A percentile compares a stretch with the other conserved stretches of the same genome.
Conservation (phyloP, 1,140 invertebrate species). For the Conus betulinus region DNA sequence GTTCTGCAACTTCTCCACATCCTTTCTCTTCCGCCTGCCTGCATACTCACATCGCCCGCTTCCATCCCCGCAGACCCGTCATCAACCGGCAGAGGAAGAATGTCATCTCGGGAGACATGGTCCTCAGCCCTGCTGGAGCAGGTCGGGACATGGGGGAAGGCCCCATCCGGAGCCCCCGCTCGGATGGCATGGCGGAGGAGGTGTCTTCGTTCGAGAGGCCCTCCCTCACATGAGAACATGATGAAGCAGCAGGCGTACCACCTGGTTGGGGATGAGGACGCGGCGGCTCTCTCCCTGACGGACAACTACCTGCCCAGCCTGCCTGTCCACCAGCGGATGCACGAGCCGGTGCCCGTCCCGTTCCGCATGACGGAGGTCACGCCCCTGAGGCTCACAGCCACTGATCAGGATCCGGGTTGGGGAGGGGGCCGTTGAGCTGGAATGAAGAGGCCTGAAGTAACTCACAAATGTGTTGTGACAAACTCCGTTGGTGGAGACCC, state of each 20-base stretch:
- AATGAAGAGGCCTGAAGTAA: neutral
- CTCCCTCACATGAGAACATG: conserved; percentile 36
- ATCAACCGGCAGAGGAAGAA: conserved; percentile 31
- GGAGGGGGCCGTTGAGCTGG: conserved; percentile 4
- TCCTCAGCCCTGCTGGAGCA: neutral
- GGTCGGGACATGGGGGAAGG: neutral
- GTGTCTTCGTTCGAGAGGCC: neutral
- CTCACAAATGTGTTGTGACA: neutral
- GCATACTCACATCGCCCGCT: conserved; percentile 60
- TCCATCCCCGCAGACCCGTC: conserved; percentile 39
- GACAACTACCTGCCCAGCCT: conserved; percentile 88
- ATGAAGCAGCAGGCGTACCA: conserved; percentile 47
- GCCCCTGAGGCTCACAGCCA: conserved; percentile 38
- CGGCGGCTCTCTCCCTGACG: conserved; percentile 56
- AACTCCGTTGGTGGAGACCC: neutral
- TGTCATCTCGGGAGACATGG: neutral
- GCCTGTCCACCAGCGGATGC: conserved; percentile 90
- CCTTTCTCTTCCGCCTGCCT: conserved; percentile 63
- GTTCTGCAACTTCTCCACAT: conserved; percentile 59
- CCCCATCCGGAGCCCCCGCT: neutral
- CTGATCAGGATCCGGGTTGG: too few species aligned
- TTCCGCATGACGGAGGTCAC: conserved; percentile 91
- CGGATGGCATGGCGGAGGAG: neutral
- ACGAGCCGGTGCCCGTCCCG: conserved; percentile 88
- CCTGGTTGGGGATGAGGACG: conserved; percentile 46